Evolutionary conservation across 2,113 vertebrate genomes (phyloP).

Genomic region (Monarcha castaneiventris): DNA sequence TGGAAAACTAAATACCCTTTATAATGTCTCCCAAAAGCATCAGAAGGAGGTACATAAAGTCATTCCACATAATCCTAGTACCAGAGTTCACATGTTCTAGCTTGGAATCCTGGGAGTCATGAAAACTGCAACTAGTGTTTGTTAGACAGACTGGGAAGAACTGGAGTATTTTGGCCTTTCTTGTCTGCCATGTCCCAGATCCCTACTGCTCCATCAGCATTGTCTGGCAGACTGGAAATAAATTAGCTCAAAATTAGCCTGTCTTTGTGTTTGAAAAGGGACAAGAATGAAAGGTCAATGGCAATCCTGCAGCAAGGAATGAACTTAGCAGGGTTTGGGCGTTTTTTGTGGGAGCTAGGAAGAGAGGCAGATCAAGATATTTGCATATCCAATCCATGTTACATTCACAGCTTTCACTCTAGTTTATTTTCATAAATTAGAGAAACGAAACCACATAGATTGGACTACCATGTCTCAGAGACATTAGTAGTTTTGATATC

Average conservation of each 20-base stretch:
- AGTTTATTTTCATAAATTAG: neutral
- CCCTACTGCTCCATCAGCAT: neutral
- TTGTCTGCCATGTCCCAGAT: neutral
- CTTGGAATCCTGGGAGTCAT: neutral
- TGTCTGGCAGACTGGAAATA: neutral
- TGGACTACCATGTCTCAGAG: neutral
- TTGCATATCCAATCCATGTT: neutral
- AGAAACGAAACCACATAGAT: neutral
- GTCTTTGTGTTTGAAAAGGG: neutral
- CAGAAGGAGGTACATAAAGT: neutral
- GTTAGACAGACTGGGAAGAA: neutral
- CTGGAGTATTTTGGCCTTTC: neutral
- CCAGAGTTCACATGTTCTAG: neutral
- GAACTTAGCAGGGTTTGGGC: neutral
- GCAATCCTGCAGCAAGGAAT: neutral
- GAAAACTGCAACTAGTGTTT: neutral
- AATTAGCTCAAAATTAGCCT: neutral
- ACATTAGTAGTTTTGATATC: neutral
- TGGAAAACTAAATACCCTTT: rapidly evolving
- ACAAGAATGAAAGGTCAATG: neutral
- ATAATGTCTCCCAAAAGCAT: neutral
- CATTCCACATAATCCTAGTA: rapidly evolving
- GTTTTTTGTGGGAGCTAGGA: neutral
- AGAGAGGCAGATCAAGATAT: neutral
- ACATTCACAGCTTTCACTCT: neutral